Percentiles rank a stretch among this genome's conserved stretches.
Conservation (phyloP, 2,888 invertebrate genomes). For the Euzophera pinguis region DNA sequence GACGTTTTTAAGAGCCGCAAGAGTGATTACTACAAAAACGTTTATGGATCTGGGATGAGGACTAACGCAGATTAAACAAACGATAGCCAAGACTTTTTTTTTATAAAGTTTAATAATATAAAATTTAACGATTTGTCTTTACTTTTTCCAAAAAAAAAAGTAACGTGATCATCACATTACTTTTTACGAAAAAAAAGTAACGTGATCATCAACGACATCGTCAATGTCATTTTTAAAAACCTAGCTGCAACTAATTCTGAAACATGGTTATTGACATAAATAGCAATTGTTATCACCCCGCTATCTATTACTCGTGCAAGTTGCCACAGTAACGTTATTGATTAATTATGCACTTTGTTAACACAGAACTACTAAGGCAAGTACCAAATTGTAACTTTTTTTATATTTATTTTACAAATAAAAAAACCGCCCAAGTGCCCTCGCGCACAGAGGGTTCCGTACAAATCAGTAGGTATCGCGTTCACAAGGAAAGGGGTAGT, state of each 20-base stretch:
- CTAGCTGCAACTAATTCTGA: background rate
- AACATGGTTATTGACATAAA: conserved; percentile 4
- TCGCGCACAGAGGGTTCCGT: no score
- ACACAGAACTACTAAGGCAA: background rate
- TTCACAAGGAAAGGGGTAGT: no score
- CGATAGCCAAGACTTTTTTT: conserved; percentile 28
- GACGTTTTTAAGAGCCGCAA: conserved; percentile 37
- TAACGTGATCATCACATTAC: no score
- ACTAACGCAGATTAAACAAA: conserved; percentile 33
- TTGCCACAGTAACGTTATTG: conserved; percentile 13
- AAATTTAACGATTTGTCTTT: background rate
- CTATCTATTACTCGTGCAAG: conserved; percentile 3
- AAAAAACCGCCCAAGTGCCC: no score
- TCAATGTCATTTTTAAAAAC: background rate
- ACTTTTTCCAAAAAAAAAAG: no score
- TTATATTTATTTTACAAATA: background rate
- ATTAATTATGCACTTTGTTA: conserved; percentile 10
- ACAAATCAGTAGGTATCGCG: no score
- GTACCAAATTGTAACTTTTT: background rate
- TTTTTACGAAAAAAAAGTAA: no score
- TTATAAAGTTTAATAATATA: conserved; percentile 21
- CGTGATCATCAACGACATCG: no score
- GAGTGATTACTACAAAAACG: conserved; percentile 43
- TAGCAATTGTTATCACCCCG: background rate
- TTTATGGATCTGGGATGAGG: conserved; percentile 28